Conservation (phyloP, 1,140 invertebrate genomes). For the Calliopsis andreniformis region DNA sequence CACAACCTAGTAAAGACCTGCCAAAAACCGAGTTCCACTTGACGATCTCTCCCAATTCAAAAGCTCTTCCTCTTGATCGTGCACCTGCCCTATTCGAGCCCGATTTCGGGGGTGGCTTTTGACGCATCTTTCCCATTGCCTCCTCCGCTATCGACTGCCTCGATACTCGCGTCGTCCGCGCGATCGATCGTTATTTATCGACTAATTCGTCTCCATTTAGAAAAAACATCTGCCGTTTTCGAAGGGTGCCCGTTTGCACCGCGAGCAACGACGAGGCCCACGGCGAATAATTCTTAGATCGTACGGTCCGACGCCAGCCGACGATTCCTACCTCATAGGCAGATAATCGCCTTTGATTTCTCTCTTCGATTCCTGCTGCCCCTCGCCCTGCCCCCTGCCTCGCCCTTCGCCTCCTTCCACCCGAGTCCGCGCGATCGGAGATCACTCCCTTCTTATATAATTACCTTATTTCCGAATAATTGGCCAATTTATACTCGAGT, state of each 20-base stretch:
- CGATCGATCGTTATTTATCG: constrained; percentile 61
- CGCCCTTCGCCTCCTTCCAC: constrained; percentile 54
- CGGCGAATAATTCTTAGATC: constrained; percentile 72
- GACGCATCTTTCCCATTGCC: too few species aligned
- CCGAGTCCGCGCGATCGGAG: constrained; percentile 72
- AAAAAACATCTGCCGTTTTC: constrained; percentile 64
- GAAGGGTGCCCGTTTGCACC: constrained; percentile 56
- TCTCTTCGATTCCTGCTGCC: constrained; percentile 78
- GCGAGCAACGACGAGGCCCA: constrained; percentile 65
- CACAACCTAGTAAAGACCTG: too few species aligned
- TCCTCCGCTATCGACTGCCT: too few species aligned
- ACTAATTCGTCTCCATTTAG: constrained; percentile 65
- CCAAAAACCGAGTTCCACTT: too few species aligned
- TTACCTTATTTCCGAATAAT: constrained; percentile 82
- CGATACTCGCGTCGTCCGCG: constrained; percentile 18
- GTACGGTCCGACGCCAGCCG: constrained; percentile 65
- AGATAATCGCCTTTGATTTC: constrained; percentile 82
- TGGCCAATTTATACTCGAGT: constrained; percentile 82
- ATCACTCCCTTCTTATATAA: constrained; percentile 82
- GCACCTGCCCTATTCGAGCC: too few species aligned
- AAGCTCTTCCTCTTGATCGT: too few species aligned
- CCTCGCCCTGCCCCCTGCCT: constrained; percentile 49
- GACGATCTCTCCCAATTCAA: too few species aligned
- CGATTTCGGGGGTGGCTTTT: too few species aligned
- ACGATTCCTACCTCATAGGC: constrained; percentile 80